Evolutionary conservation across 2,797 vertebrate species (phyloP), one percentile per base, ranked within the genome.

Genomic region (Aselliscus stoliczkanus): DNA sequence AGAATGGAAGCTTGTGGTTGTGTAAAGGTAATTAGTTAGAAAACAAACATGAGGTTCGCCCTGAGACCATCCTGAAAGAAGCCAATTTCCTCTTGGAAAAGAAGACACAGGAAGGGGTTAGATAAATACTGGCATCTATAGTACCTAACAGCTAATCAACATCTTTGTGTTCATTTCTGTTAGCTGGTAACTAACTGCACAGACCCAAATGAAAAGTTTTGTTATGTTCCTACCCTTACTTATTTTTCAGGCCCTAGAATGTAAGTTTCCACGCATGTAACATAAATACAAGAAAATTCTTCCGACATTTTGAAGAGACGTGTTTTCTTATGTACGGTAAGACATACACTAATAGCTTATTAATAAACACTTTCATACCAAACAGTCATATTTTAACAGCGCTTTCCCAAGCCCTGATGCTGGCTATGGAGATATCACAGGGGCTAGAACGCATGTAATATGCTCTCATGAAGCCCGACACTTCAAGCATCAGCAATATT

Each of bases 11-110:
- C 47, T 23, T 60, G 62, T 12, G 58, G 50, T 31, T 90, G 37
- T 21, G 8, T 34, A 47, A 37, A 94, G 37, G 62, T 39, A 27
- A 37, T 56, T 10, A 70, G 34, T 44, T 56, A 70, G 39, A 93
- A 95, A 93, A 88, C 58, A 88, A 92, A 81, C 52, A 44, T n/a
- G 31, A 94, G 12, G 37, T 17, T 76, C 65, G 50, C 50, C 39
- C 65, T n/a, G 47, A 93, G 58, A 87, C n/a, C 62, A 88, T 54
- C n/a, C 67, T 83, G 60, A n/a, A 92, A 25, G 10, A 27, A 86
- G 29, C 47, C 25, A 67, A 79, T 72, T 95, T 97, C 73, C 88
- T 95, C 70, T 37, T 94, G 84, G 70, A 72, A 77, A 89, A 95
- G 69, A 95, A 80, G 88, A 18, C 44, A 69, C 82, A 64, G 62